Evolutionary conservation across 2,797 vertebrate species (phyloP).

Genomic region (Limosa lapponica): DNA sequence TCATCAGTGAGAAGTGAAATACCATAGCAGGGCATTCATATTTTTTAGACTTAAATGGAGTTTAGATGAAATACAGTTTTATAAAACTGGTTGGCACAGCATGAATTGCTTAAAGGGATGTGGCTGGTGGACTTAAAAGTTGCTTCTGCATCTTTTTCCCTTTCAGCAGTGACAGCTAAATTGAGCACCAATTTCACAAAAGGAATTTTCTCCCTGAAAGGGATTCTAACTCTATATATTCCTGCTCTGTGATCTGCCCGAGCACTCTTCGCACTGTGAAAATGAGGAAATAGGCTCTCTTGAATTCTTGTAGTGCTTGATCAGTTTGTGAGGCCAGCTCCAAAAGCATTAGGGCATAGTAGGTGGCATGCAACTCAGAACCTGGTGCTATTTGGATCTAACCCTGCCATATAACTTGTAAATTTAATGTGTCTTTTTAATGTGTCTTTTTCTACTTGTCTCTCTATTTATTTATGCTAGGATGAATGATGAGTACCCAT

Average conservation of each 20-base stretch:
- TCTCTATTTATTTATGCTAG: neutral
- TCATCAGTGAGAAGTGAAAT: slow-evolving; percentile 7
- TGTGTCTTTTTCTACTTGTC: neutral
- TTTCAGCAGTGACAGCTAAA: slow-evolving; percentile 63
- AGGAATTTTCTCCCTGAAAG: slow-evolving; percentile 56
- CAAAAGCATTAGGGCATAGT: neutral
- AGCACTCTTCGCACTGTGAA: neutral
- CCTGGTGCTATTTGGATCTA: neutral
- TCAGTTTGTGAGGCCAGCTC: neutral
- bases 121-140: slow-evolving; percentile 44
- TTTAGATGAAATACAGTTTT: slow-evolving; percentile 50
- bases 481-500: neutral
- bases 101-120: slow-evolving; percentile 30
- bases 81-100: slow-evolving; percentile 35
- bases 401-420: neutral
- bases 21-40: neutral
- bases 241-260: slow-evolving; percentile 47
- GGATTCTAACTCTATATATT: slow-evolving; percentile 48
- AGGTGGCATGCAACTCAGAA: neutral
- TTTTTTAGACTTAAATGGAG: slow-evolving; percentile 49
- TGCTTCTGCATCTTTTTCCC: slow-evolving; percentile 46
- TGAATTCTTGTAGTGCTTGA: neutral
- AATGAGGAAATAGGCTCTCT: slow-evolving; percentile 38
- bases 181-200: slow-evolving; percentile 65
- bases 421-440: neutral